Evolutionary conservation across 2,113 vertebrate genomes (phyloP), one percentile per base, ranked within the genome.

Genomic region (Bujurquina vittata): DNA sequence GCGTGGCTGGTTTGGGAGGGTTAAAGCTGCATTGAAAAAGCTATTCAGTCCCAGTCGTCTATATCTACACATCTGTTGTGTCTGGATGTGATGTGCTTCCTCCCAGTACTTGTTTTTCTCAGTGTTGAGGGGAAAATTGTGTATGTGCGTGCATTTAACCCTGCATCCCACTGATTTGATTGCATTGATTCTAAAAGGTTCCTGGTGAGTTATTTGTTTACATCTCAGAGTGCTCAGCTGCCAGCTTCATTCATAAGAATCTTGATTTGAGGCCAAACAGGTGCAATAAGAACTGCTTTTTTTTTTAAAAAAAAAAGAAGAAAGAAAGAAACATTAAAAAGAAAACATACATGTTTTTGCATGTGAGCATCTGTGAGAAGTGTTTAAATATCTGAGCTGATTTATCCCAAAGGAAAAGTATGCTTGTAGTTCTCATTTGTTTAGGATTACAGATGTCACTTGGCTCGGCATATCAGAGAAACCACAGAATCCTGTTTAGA

Each of bases 191-290:
- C 14, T 86, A 67, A 33, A 84, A 54, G 18, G 12, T n/a, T 52
- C 12, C 2, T 58, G 20, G 60, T 40, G 12, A 75, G 75, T n/a
- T 75, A 77, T 88, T 77, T 89, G 84, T 88, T 90, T 52, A 76
- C 72, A 54, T 83, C 58, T 60, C 5, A 81, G 62, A 74, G 49
- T 54, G 75, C 67, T 87, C 83, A 86, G 84, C 88, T 85, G 87
- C 81, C 33, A 59, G 63, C 67, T 20, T 89, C 77, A 84, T 93
- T 92, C 85, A 90, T 49, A 54, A 56, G 67, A 46, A 76, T 73
- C 59, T 62, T 58, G n/a, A 81, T 52, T 57, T 26, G 1, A 60
- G 56, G 81, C 74, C 65, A 76, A 61, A 85, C 78, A 59, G 79
- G 55, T 80, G 60, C 23, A 11, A 26, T 3, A 37, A 40, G 49